Conservation (phyloP, 23 tunicate species). For the Aplidium turbinatum region DNA sequence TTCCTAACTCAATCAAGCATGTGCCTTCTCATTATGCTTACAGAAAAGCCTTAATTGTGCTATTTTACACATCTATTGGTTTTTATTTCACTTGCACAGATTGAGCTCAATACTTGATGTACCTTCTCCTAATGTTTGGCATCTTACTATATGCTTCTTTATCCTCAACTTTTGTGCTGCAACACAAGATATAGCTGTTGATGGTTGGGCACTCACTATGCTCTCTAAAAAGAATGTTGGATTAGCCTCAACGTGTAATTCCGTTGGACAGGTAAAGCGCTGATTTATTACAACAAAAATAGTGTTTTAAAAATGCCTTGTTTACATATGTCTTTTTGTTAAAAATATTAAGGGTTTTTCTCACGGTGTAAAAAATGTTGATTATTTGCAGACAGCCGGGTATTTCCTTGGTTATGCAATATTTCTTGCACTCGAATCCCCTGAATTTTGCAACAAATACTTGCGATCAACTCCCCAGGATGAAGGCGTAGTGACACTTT, state of each 20-base stretch:
- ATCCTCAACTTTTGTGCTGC: constrained; percentile 94
- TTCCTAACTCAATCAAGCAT: too few species aligned
- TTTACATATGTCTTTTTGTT: background rate
- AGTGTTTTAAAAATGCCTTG: background rate
- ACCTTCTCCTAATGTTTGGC: constrained; percentile 51
- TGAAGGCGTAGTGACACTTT: constrained; percentile 61
- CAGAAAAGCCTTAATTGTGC: too few species aligned
- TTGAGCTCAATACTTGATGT: constrained; percentile 59
- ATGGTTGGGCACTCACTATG: constrained; percentile 99
- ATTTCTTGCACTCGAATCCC: constrained; percentile 90
- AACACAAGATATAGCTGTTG: constrained; percentile 97
- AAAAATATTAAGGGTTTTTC: background rate
- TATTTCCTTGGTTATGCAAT: constrained; percentile 93
- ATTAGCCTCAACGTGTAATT: constrained; percentile 95
- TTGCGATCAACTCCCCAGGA: constrained; percentile 57
- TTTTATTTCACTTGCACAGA: too few species aligned
- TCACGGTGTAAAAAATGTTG: too few species aligned
- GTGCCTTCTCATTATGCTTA: too few species aligned
- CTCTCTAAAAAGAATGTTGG: constrained; percentile 86
- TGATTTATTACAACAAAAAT: background rate
- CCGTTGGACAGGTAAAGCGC: constrained; percentile 87
- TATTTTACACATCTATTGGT: too few species aligned
- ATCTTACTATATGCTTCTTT: constrained; percentile 75
- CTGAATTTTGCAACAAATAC: constrained; percentile 86
- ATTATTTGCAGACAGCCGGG: constrained; percentile 92